Percentiles rank a stretch among this genome's conserved stretches.
These are phyloP conservation scores for Eidolon helvum DNA, from an alignment of 2,113 vertebrate species.

Conservation along the genomic window DNA sequence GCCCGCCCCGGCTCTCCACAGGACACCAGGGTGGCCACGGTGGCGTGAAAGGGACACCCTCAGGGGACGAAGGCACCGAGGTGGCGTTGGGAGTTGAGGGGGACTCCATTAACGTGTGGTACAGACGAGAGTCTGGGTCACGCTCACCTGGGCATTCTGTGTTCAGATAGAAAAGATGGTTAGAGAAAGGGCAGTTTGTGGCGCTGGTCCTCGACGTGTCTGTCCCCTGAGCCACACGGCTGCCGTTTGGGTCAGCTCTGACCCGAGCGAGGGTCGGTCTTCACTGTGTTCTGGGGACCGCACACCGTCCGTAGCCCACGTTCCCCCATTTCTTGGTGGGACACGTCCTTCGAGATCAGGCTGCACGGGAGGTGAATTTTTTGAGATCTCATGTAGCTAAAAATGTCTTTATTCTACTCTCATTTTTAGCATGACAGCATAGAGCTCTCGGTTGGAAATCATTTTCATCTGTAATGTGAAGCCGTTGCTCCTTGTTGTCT, in stretches of 20 bases:
- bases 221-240: background rate
- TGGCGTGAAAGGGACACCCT: background rate
- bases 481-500: background rate
- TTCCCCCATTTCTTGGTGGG: background rate
- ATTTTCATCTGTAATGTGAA: background rate
- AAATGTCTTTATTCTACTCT: background rate
- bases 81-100: background rate
- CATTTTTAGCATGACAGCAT: background rate
- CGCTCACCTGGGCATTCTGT: background rate
- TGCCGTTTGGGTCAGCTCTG: background rate
- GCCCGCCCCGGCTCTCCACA: background rate
- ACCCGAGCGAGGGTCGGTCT: too few relatives aligned
- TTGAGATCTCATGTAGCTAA: background rate
- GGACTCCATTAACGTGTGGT: background rate
- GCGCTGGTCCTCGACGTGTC: background rate
- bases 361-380: background rate
- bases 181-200: background rate
- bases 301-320: too few relatives aligned
- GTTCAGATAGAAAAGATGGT: background rate
- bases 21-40: accelerated
- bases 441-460: background rate
- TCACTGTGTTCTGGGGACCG: background rate
- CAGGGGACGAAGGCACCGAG: background rate
- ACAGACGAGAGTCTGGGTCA: background rate
- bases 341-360: background rate